Evolutionary conservation across 1,140 invertebrate species (phyloP).

Genomic region (Magallana gigas): DNA sequence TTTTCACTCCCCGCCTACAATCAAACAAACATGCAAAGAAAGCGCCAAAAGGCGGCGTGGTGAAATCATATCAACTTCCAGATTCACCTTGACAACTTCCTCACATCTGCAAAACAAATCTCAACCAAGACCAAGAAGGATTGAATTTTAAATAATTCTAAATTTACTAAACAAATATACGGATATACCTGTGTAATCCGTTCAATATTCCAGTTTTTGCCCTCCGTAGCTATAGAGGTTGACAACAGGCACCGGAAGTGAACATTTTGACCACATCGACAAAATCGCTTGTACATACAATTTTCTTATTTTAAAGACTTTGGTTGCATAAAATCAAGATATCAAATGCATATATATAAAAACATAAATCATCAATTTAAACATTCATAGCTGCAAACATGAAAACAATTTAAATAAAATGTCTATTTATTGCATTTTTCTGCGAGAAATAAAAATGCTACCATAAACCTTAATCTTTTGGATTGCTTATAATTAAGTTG

Average conservation of each 20-base stretch:
- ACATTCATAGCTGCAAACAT: too few relatives aligned
- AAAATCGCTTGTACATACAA: too few relatives aligned
- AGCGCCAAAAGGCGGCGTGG: neutral
- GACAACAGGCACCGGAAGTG: neutral
- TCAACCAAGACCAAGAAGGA: neutral
- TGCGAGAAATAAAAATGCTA: too few relatives aligned
- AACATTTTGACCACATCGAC: neutral
- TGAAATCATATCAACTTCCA: constrained; percentile 18
- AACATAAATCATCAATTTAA: too few relatives aligned
- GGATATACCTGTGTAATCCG: neutral
- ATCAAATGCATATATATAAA: too few relatives aligned
- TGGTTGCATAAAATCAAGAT: too few relatives aligned
- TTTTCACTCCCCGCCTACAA: constrained; percentile 4
- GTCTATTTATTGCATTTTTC: too few relatives aligned
- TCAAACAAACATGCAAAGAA: neutral
- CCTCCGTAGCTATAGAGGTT: neutral
- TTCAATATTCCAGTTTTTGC: constrained; percentile 22
- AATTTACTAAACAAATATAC: neutral
- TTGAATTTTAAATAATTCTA: constrained; percentile 17
- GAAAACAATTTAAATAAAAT: too few relatives aligned
- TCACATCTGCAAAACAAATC: neutral
- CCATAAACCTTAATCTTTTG: too few relatives aligned
- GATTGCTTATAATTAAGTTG: too few relatives aligned
- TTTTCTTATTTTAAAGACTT: too few relatives aligned
- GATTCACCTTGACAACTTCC: constrained; percentile 21